phyloP scores from a whole-genome alignment of 2,797 vertebrate genomes.

The Dipus sagitta region DNA sequence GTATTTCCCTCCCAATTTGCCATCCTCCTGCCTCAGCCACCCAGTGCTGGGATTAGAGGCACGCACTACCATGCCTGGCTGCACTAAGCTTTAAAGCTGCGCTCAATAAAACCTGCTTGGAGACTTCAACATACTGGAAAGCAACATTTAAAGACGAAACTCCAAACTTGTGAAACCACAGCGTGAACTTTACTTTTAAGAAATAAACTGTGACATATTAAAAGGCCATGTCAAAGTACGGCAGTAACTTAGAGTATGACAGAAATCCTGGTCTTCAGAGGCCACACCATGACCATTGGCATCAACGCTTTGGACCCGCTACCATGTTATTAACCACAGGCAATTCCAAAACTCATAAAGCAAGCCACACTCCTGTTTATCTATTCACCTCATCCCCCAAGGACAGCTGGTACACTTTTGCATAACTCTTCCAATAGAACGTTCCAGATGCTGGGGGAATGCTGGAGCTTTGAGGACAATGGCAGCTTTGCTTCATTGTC shows the following conservation, averaged over 20 bases:
- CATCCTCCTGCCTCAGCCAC: not conserved
- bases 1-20: not conserved
- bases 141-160: not conserved
- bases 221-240: not conserved
- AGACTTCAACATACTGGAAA: slow-evolving; percentile 33
- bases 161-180: slow-evolving; percentile 13
- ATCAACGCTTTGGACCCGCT: not conserved
- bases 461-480: slow-evolving; percentile 66
- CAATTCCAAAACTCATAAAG: slow-evolving; percentile 30
- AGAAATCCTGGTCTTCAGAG: not conserved
- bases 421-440: slow-evolving; percentile 28
- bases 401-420: not conserved
- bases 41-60: not conserved
- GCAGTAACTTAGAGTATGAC: not conserved
- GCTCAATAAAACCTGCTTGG: not conserved
- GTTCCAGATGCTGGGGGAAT: slow-evolving; percentile 39
- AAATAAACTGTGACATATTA: slow-evolving; percentile 12
- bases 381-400: not conserved
- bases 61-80: not conserved
- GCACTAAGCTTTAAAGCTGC: not conserved
- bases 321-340: not conserved
- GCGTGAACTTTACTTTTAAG: slow-evolving; percentile 11
- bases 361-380: not conserved
- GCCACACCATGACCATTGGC: not conserved
- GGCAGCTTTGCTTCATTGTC: slow-evolving; percentile 69